Conservation (phyloP, 2,888 invertebrate genomes). For the Automeris io region DNA sequence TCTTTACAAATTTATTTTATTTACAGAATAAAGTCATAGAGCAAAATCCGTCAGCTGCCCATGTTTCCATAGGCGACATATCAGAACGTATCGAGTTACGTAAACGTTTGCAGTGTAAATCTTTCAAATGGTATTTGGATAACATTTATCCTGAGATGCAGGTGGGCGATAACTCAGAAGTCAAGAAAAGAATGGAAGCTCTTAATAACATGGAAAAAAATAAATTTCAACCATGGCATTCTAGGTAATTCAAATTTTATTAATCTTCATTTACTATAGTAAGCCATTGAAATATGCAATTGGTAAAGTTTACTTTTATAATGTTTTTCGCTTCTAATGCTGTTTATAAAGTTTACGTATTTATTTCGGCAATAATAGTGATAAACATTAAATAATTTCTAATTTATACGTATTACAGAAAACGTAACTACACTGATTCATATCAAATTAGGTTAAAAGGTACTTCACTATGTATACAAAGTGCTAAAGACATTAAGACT, state of each 20-base stretch:
- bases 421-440: slow-evolving; percentile 83
- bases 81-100: slow-evolving; percentile 84
- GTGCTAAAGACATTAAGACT: slow-evolving; percentile 84
- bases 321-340: too few species aligned
- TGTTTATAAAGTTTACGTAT: too few species aligned
- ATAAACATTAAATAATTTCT: too few species aligned
- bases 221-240: slow-evolving; percentile 89
- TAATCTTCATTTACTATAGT: too few species aligned
- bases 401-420: too few species aligned
- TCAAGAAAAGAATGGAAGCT: slow-evolving; percentile 76
- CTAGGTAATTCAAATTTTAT: slow-evolving; percentile 70
- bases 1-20: too few species aligned
- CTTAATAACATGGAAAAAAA: slow-evolving; percentile 77
- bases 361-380: too few species aligned
- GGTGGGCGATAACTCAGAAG: slow-evolving; percentile 77
- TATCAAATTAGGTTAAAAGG: slow-evolving; percentile 85
- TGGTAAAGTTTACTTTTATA: too few species aligned
- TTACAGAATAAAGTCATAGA: slow-evolving; percentile 86
- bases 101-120: slow-evolving; percentile 84
- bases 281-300: too few species aligned
- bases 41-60: slow-evolving; percentile 78
- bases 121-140: slow-evolving; percentile 92
- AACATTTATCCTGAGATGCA: slow-evolving; percentile 89
- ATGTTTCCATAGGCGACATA: slow-evolving; percentile 86
- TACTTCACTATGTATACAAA: slow-evolving; percentile 86